Conservation (phyloP, 2,797 vertebrate species). For the Octomys mimax region DNA sequence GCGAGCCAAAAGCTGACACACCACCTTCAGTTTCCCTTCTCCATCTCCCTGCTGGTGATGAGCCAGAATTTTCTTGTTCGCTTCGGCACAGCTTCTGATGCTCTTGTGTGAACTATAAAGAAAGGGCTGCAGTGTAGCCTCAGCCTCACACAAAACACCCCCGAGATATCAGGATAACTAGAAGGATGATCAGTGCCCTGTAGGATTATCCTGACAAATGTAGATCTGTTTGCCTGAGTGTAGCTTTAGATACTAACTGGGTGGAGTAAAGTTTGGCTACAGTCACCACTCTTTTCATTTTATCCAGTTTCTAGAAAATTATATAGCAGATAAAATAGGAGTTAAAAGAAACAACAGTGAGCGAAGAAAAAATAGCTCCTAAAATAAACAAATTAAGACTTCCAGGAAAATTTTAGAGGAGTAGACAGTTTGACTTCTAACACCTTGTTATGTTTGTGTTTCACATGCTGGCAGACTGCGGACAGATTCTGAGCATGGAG, state of each 20-base stretch:
- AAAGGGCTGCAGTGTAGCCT: not conserved
- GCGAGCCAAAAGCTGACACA: not conserved
- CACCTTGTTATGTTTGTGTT: not conserved
- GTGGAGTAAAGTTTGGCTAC: not conserved
- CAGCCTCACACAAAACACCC: too few species aligned
- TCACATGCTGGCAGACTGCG: not conserved
- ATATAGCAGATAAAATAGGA: not conserved
- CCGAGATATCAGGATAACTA: too few species aligned
- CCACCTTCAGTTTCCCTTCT: not conserved
- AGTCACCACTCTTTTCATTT: not conserved
- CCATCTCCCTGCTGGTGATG: not conserved
- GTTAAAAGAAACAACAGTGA: conserved; percentile 19
- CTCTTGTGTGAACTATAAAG: not conserved
- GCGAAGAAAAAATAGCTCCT: not conserved
- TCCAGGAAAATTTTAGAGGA: not conserved
- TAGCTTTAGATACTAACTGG: too few species aligned
- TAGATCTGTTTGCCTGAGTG: too few species aligned
- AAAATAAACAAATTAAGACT: not conserved
- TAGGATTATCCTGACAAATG: too few species aligned
- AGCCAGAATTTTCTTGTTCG: not conserved
- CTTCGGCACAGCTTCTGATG: not conserved
- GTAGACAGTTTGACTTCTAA: not conserved
- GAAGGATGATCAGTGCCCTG: not conserved
- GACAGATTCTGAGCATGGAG: not conserved
- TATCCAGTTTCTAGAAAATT: not conserved